Base-by-base conservation (phyloP, 2,797 vertebrate genomes). In the Fratercula arctica region DNA sequence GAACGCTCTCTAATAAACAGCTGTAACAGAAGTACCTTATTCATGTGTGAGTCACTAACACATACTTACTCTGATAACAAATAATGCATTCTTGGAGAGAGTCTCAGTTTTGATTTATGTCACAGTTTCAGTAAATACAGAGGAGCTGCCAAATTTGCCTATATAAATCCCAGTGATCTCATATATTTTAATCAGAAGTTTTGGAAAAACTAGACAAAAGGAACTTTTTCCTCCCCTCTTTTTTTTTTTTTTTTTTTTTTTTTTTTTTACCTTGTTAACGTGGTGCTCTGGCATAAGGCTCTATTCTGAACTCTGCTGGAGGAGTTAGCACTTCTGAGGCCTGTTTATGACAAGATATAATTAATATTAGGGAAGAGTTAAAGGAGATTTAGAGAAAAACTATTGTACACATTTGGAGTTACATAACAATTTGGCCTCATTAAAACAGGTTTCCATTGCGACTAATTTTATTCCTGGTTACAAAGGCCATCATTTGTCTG, bases 341-440 rank as follows among this genome's bases (percentile, higher is more conserved):
- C 86, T 91, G 76, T 87, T 89, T 96, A 94, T 90, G 93, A 87
- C 90, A 83, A 90, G 91, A 91, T 76, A 35, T 88, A 95, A 96
- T 95, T 96, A 96, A 90, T 89, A 92, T 66, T 79, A 93, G 70
- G 56, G 64, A 95, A 46, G 82, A 97, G 96, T 97, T 97, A 97
- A 92, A 97, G 51, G 82, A 91, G 50, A 61, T 85, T 96, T 93
- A 89, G 80, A 90, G 85, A 60, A 89, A 90, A 81, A 87, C 87
- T 88, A 96, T 82, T 88, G 73, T 90, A 95, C 56, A 80, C 70
- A 73, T 96, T 97, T 95, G 88, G 67, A 95, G 77, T 96, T 97
- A 97, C 96, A 97, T 95, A 97, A 96, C 94, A 97, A 95, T 97
- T 97, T 95, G 87, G 93, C 89, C 88, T 97, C 96, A 97, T 97